A percentile compares a stretch with the other conserved stretches of the same genome.
Conservation (phyloP, 2,797 vertebrate species). For the Darevskia mixta region DNA sequence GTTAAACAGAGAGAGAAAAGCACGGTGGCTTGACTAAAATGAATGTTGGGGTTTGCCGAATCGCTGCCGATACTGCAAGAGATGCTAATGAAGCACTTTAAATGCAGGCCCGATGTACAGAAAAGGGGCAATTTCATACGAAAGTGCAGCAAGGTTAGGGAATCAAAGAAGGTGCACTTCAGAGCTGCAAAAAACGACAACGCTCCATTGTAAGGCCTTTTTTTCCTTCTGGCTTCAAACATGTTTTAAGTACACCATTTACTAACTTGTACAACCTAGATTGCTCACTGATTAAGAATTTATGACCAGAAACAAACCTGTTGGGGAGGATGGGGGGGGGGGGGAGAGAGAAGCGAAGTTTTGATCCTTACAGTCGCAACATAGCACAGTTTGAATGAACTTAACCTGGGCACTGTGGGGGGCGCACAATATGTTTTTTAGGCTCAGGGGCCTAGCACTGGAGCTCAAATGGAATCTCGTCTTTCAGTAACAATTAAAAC, state of each 20-base stretch:
- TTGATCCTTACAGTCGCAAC: constrained; percentile 62
- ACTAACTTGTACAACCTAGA: constrained; percentile 65
- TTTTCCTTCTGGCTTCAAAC: constrained; percentile 71
- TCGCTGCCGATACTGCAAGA: constrained; percentile 59
- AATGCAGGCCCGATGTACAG: constrained; percentile 77
- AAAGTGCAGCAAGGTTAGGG: constrained; percentile 76
- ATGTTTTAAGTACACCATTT: constrained; percentile 75
- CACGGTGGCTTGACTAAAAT: constrained; percentile 55
- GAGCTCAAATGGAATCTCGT: constrained; percentile 66
- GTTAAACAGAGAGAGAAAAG: constrained; percentile 75
- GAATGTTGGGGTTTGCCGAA: constrained; percentile 61
- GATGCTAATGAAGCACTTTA: constrained; percentile 78
- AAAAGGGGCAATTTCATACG: constrained; percentile 74
- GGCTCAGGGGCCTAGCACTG: constrained; percentile 58
- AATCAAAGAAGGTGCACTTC: constrained; percentile 79
- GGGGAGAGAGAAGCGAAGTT: constrained; percentile 53
- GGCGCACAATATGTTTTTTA: constrained; percentile 69
- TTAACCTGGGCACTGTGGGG: constrained; percentile 65
- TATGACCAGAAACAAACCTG: constrained; percentile 79
- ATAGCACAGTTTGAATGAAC: constrained; percentile 60
- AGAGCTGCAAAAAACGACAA: constrained; percentile 71
- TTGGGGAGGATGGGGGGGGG: constrained; percentile 5
- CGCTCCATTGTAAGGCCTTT: constrained; percentile 72
- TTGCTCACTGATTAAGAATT: constrained; percentile 71
- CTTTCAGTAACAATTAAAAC: constrained; percentile 61